These are phyloP conservation scores for Aphelinus certus DNA, from an alignment of 1,140 invertebrate genomes.

Conservation along the genomic window DNA sequence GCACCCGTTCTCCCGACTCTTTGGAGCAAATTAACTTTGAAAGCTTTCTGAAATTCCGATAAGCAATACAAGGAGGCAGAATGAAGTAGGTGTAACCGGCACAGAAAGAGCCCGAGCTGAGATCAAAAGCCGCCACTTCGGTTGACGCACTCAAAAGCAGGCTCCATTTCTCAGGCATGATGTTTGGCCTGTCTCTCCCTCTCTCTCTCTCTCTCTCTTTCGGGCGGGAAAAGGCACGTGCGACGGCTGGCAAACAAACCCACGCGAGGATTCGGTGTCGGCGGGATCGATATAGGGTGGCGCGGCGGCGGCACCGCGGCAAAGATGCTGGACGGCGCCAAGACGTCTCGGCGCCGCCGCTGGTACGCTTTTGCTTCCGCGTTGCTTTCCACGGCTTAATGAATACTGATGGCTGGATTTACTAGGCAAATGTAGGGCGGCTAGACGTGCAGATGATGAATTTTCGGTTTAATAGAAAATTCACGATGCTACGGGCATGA, in stretches of 20 bases:
- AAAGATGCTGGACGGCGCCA: neutral
- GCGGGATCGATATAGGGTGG: conserved; percentile 11
- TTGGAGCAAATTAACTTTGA: no score
- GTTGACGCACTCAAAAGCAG: neutral
- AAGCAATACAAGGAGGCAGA: no score
- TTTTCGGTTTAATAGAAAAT: no score
- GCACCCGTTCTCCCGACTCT: no score
- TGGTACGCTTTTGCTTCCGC: neutral
- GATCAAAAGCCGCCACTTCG: no score
- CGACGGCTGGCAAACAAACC: neutral
- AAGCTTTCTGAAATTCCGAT: no score
- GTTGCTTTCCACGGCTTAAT: neutral
- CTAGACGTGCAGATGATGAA: no score
- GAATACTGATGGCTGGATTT: neutral
- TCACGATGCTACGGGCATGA: no score
- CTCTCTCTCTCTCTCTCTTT: neutral
- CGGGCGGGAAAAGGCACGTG: neutral
- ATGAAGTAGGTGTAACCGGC: no score
- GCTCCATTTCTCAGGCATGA: neutral
- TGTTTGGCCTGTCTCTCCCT: neutral
- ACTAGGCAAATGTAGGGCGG: no score
- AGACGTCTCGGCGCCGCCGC: conserved; percentile 18
- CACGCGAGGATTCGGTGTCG: neutral
- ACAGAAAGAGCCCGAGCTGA: no score
- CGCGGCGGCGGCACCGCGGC: neutral